Evolutionary conservation across 2,797 vertebrate genomes (phyloP).

Genomic region (Cetoscarus ocellatus): DNA sequence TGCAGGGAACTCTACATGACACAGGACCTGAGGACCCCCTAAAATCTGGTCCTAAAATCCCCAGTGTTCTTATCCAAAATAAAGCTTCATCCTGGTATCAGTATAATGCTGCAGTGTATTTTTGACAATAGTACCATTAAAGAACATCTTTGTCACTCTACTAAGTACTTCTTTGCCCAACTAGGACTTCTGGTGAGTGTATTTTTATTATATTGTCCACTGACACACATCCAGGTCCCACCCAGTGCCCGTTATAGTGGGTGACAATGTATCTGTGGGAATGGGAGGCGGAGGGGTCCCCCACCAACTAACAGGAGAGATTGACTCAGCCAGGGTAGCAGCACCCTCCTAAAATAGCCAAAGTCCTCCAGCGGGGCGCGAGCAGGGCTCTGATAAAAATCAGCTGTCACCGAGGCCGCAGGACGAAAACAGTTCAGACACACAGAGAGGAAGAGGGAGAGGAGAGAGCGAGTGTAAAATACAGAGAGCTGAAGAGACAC

Average conservation of each 20-base stretch:
- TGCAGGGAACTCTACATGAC: no score
- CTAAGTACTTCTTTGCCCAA: conserved; percentile 23
- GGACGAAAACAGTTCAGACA: conserved; percentile 70
- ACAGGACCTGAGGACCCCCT: no score
- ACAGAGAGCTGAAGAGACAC: conserved; percentile 32
- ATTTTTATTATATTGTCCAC: conserved; percentile 20
- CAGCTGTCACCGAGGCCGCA: conserved; percentile 83
- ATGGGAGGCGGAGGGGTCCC: conserved; percentile 64
- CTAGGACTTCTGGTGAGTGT: conserved; percentile 18
- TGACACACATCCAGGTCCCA: conserved; percentile 65
- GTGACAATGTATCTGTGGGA: conserved; percentile 75
- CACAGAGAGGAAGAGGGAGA: conserved; percentile 56
- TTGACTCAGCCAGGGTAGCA: conserved; percentile 79
- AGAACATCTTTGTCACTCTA: no score
- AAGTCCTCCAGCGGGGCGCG: conserved; percentile 72
- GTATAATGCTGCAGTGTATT: no score
- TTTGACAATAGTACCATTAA: no score
- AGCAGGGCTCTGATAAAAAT: conserved; percentile 85
- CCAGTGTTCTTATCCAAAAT: no score
- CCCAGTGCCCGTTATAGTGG: conserved; percentile 66
- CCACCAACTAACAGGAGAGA: conserved; percentile 75
- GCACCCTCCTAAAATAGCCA: conserved; percentile 89
- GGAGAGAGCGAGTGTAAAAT: conserved; percentile 46
- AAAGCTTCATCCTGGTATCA: no score
- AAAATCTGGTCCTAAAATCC: no score